Evolutionary conservation across 1,140 invertebrate genomes (phyloP).

Genomic region (Hylaeus volcanicus): DNA sequence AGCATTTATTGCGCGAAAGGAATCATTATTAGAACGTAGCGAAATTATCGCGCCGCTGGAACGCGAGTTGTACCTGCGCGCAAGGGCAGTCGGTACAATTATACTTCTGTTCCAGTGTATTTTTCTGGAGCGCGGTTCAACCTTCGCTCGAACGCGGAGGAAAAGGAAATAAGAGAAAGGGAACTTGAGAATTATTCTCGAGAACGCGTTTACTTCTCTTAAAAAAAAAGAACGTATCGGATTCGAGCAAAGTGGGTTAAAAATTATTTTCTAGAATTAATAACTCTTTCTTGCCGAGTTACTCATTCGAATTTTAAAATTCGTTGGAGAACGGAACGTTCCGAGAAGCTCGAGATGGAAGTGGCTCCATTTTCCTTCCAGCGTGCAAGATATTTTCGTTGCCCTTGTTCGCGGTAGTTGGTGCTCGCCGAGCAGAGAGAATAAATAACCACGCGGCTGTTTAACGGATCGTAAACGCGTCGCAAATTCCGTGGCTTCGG

Average conservation of each 20-base stretch:
- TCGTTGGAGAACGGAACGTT: not conserved
- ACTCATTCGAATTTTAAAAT: no score
- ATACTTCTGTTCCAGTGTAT: constrained; percentile 16
- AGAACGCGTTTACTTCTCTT: constrained; percentile 10
- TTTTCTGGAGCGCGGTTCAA: constrained; percentile 20
- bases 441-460: constrained; percentile 25
- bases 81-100: constrained; percentile 26
- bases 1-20: constrained; percentile 21
- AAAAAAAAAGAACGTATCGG: not conserved
- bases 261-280: not conserved
- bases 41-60: constrained; percentile 20
- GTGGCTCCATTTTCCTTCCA: not conserved
- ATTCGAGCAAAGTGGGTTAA: not conserved
- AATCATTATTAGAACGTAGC: constrained; percentile 16
- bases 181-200: constrained; percentile 5
- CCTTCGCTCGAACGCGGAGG: not conserved
- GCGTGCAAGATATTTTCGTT: constrained; percentile 15
- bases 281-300: no score
- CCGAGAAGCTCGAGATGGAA: not conserved
- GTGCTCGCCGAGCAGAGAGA: constrained; percentile 3
- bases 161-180: constrained; percentile 14
- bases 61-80: constrained; percentile 14
- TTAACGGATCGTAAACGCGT: constrained; percentile 48
- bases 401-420: not conserved
- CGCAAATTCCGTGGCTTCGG: constrained; percentile 5